Percentiles rank a stretch among this genome's conserved stretches.
These are phyloP conservation scores for Drosophila jambulina DNA, from an alignment of 1,140 invertebrate genomes.

Conservation along the genomic window DNA sequence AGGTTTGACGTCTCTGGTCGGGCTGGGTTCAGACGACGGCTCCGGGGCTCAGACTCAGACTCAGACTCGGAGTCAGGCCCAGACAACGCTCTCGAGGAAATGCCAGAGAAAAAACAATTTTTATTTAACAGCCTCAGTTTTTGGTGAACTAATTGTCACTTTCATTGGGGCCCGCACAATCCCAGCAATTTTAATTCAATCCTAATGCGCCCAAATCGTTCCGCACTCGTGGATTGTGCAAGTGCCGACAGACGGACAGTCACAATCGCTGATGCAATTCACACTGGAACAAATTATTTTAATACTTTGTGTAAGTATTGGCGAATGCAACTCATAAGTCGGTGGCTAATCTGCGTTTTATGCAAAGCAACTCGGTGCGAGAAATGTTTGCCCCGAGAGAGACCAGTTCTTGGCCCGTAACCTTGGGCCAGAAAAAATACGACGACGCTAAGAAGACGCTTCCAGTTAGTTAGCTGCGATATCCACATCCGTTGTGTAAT, in stretches of 20 bases:
- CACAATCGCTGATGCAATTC: constrained; percentile 39
- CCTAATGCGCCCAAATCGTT: constrained; percentile 75
- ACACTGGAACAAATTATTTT: constrained; percentile 45
- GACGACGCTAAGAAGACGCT: constrained; percentile 60
- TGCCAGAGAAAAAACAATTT: constrained; percentile 40
- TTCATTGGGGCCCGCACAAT: constrained; percentile 72
- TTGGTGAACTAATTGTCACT: constrained; percentile 75
- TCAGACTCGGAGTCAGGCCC: not conserved
- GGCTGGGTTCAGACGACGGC: constrained; percentile 34
- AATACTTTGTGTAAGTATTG: constrained; percentile 37
- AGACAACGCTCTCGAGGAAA: constrained; percentile 68
- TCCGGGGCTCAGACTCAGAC: constrained; percentile 45
- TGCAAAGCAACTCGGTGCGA: constrained; percentile 46
- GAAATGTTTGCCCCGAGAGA: constrained; percentile 48
- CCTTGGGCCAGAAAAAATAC: constrained; percentile 61
- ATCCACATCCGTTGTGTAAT: constrained; percentile 50
- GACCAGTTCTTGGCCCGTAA: constrained; percentile 65
- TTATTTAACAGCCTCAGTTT: constrained; percentile 39
- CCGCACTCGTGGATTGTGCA: constrained; percentile 53
- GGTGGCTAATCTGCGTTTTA: constrained; percentile 52
- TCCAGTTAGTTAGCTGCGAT: constrained; percentile 37
- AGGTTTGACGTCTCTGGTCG: constrained; percentile 54
- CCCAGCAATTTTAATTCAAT: constrained; percentile 81
- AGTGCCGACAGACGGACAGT: constrained; percentile 21
- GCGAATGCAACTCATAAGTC: constrained; percentile 56